Conservation (phyloP, 2,113 vertebrate species). For the Cyanoramphus novaezelandiae region DNA sequence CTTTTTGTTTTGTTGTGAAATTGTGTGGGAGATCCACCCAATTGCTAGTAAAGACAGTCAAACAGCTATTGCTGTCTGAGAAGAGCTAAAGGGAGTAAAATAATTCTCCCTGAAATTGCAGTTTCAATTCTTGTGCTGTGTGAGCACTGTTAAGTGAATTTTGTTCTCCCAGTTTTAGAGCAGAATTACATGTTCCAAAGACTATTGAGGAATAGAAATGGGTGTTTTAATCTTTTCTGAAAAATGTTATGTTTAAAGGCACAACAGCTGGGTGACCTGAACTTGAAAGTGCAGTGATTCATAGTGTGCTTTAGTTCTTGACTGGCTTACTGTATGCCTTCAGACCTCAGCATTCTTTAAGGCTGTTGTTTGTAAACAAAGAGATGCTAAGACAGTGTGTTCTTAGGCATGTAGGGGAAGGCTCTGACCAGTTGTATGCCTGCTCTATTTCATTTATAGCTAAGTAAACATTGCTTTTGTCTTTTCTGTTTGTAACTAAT, state of each 20-base stretch:
- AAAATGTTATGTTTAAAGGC: not conserved
- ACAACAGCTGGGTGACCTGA: not conserved
- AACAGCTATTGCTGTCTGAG: not conserved
- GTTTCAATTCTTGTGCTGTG: not conserved
- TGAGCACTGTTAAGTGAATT: not conserved
- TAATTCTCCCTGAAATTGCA: not conserved
- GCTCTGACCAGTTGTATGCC: not conserved
- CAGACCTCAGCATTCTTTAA: not conserved
- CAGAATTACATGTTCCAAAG: not conserved
- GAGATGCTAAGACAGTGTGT: not conserved
- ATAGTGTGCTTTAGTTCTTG: not conserved
- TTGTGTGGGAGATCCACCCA: not conserved
- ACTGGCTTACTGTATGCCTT: accelerated
- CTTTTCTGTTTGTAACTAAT: not conserved
- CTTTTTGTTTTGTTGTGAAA: not conserved
- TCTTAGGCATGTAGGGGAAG: not conserved
- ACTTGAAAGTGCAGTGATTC: not conserved
- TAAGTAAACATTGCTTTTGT: not conserved
- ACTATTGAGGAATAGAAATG: not conserved
- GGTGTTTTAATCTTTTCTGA: not conserved
- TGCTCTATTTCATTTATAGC: not conserved
- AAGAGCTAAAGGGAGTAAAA: not conserved
- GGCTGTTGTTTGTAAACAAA: not conserved
- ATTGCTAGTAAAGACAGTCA: not conserved
- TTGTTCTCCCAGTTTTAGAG: not conserved